Evolutionary conservation across 64 coral and sea anemone species (phyloP), one percentile per base, ranked within the genome.

Genomic region (Trachythela sp.): DNA sequence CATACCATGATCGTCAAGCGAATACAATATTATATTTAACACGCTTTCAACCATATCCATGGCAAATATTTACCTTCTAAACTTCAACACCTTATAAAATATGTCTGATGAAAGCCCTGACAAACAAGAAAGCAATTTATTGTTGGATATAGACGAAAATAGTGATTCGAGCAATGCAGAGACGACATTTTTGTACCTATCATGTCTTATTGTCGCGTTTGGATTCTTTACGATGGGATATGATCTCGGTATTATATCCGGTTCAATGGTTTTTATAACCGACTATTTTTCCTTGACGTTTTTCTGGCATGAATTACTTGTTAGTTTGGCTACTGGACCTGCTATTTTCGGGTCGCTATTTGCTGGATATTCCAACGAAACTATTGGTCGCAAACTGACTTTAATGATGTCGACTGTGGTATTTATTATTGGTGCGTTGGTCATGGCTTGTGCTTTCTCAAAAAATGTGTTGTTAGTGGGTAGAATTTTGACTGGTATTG

Each of bases 201-300:
- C 56, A 22, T 64, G 56, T 64, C 5, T 64, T 22, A 27, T 64
- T 64, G 56, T 64, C 18, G 15, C 20, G 26, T 64, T 64, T 26
- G 56, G 56, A 6, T 64, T 64, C 24, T 64, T 64, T 27, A 64
- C 56, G 1, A 93, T 99, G 37, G 96, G 96, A 4, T 99, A 99
- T 38, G 96, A 99, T 54, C 94, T 93, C 24, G 95, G 95, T 0
- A 93, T 99, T 15, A 85, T 99, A 15, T 99, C 96, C 9, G 96
- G 96, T 59, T 93, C 96, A 30, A 93, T 99, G 93, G 84, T 99
- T 41, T 83, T 91, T 24, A 83, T 99, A 31, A 88, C 86, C 41
- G 41, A 94, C 49, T 88, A 93, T 85, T 99, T 99, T 88, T 40
- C 22, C 9, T 83, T 99, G 48, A 86, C 64, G 13, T 75, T 77